Percentiles rank a stretch among this genome's conserved stretches.
Conservation (phyloP, 2,888 invertebrate species). For the Nomada fabriciana region DNA sequence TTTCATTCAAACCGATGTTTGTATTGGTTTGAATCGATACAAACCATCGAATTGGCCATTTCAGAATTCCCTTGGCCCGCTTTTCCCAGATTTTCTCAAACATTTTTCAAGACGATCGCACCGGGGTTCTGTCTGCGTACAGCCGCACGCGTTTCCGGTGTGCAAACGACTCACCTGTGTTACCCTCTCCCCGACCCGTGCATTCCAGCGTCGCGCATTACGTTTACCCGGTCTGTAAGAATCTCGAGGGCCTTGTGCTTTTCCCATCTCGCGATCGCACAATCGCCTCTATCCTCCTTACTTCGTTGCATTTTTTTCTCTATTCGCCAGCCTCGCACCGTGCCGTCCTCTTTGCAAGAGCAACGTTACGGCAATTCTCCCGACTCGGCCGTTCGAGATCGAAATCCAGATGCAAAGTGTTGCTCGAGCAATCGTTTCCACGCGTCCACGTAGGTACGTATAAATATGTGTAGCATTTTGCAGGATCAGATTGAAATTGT, state of each 20-base stretch:
- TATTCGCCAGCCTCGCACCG: slow-evolving; percentile 25
- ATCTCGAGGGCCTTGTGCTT: slow-evolving; percentile 61
- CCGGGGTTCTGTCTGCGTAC: neutral
- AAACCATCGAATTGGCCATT: no score
- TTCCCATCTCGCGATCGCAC: slow-evolving; percentile 40
- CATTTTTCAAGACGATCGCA: neutral
- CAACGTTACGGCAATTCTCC: slow-evolving; percentile 17
- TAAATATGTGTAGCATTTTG: neutral
- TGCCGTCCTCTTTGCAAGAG: slow-evolving; percentile 7
- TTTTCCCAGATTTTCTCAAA: slow-evolving; percentile 1
- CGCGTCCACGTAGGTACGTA: neutral
- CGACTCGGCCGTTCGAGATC: slow-evolving; percentile 16
- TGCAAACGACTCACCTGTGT: neutral
- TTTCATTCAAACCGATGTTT: no score
- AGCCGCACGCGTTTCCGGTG: slow-evolving; percentile 19
- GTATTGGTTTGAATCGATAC: no score
- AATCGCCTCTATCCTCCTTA: slow-evolving; percentile 12
- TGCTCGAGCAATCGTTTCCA: neutral
- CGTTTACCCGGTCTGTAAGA: slow-evolving; percentile 48
- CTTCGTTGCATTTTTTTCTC: neutral
- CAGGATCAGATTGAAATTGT: no score
- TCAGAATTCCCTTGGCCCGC: no score
- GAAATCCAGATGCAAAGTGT: slow-evolving; percentile 12
- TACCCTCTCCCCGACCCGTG: neutral
- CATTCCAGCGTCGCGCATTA: slow-evolving; percentile 4